Percentiles rank a stretch among this genome's conserved stretches.
Evolutionary conservation across 2,113 vertebrate genomes (phyloP).

Genomic region (Morone chrysops): DNA sequence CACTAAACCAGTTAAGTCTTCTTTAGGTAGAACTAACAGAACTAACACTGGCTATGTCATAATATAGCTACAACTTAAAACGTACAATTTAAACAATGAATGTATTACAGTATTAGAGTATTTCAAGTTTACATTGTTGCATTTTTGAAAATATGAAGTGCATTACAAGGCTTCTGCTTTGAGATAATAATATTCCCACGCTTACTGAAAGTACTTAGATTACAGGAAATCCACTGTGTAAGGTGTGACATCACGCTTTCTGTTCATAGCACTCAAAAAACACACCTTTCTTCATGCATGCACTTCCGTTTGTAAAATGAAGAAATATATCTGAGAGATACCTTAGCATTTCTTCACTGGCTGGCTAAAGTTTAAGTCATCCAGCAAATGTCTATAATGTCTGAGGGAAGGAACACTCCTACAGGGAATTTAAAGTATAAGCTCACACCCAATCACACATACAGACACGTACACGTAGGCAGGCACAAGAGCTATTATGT

Average conservation of each 20-base stretch:
- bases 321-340: accelerated
- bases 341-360: not conserved
- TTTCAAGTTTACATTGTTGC: not conserved
- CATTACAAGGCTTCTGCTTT: not conserved
- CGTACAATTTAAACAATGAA: not conserved
- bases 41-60: not conserved
- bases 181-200: not conserved
- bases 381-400: not conserved
- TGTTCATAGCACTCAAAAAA: not conserved
- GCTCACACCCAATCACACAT: not conserved
- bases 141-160: not conserved
- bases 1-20: not conserved
- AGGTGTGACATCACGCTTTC: not conserved
- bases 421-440: not conserved
- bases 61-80: not conserved
- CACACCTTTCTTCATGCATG: not conserved
- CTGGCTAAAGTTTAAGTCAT: not conserved
- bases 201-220: not conserved
- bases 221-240: constrained; percentile 13
- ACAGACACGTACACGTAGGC: not conserved
- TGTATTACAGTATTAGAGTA: not conserved
- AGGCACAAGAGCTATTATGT: constrained; percentile 19
- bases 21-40: too few relatives aligned
- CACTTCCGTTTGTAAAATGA: not conserved
- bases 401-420: too few relatives aligned